Conservation (phyloP, 1,140 invertebrate species). For the Brachionus koreanus region DNA sequence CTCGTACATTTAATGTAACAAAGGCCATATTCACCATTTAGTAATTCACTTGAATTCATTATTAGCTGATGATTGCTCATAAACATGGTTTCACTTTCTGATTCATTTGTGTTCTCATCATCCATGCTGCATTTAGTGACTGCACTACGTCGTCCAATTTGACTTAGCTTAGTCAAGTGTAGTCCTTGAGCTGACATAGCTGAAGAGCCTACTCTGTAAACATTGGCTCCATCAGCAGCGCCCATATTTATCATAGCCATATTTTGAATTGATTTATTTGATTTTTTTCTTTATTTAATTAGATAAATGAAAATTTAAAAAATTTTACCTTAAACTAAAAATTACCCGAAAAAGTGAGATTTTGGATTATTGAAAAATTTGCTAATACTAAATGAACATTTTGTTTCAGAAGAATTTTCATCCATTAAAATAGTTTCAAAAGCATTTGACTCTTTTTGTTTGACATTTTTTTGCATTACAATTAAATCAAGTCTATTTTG, state of each 20-base stretch:
- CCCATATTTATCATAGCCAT: slow-evolving; percentile 5
- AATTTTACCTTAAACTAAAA: background rate
- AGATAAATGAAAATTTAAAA: background rate
- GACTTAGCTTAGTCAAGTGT: background rate
- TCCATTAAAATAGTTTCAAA: slow-evolving; percentile 24
- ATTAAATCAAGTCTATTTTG: slow-evolving; percentile 7
- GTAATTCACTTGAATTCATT: slow-evolving; percentile 45
- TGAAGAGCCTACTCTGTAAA: background rate
- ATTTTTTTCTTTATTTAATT: slow-evolving; percentile 28
- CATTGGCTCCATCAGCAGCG: background rate
- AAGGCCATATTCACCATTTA: slow-evolving; percentile 46
- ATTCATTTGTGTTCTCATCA: slow-evolving; percentile 45
- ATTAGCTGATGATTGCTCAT: slow-evolving; percentile 47
- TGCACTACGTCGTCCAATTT: slow-evolving; percentile 47
- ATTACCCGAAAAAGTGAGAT: background rate
- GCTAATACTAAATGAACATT: background rate
- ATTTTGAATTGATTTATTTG: slow-evolving; percentile 46
- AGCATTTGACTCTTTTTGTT: background rate
- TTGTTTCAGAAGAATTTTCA: background rate
- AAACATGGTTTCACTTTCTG: slow-evolving; percentile 16
- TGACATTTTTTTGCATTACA: background rate
- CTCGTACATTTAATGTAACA: slow-evolving; percentile 54
- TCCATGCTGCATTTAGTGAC: slow-evolving; percentile 50
- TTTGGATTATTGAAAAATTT: slow-evolving; percentile 24
- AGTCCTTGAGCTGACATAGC: background rate